A percentile compares a stretch with the other conserved stretches of the same genome.
Evolutionary conservation across 2,113 vertebrate genomes (phyloP).

Genomic region (Circaetus cinerascens): DNA sequence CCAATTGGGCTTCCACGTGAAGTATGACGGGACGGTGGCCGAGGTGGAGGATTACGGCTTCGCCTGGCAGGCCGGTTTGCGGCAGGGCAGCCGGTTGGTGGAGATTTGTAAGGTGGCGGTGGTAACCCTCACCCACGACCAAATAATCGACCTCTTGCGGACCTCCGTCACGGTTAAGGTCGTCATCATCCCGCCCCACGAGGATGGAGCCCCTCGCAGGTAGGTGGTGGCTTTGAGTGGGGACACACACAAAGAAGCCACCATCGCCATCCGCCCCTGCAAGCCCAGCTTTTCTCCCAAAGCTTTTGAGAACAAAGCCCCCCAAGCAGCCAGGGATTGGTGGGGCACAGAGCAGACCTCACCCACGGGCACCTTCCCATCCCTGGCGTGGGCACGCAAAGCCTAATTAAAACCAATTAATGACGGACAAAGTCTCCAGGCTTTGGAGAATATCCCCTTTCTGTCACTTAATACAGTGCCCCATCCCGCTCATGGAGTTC

Average conservation of each 20-base stretch:
- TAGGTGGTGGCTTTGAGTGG: not conserved
- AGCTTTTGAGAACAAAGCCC: not conserved
- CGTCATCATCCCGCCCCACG: not conserved
- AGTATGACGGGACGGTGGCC: constrained; percentile 89
- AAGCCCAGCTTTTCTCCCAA: not conserved
- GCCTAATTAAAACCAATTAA: no score
- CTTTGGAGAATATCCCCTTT: no score
- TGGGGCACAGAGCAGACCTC: no score
- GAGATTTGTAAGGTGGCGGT: constrained; percentile 96
- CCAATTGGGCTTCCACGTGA: constrained; percentile 93
- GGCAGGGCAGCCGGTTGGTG: constrained; percentile 90
- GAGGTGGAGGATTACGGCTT: constrained; percentile 97
- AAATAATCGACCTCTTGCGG: constrained; percentile 85
- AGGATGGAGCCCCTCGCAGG: not conserved
- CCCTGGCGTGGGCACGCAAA: no score
- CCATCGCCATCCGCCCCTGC: no score
- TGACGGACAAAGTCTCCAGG: no score
- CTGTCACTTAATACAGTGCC: no score
- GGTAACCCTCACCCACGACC: constrained; percentile 89
- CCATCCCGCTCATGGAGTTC: no score
- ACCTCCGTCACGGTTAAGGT: constrained; percentile 6
- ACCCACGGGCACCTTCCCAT: rapidly evolving
- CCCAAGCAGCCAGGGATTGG: no score
- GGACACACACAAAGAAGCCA: no score
- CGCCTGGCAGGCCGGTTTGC: constrained; percentile 92